phyloP scores from a whole-genome alignment of 2,113 vertebrate species.

The Thymallus thymallus region DNA sequence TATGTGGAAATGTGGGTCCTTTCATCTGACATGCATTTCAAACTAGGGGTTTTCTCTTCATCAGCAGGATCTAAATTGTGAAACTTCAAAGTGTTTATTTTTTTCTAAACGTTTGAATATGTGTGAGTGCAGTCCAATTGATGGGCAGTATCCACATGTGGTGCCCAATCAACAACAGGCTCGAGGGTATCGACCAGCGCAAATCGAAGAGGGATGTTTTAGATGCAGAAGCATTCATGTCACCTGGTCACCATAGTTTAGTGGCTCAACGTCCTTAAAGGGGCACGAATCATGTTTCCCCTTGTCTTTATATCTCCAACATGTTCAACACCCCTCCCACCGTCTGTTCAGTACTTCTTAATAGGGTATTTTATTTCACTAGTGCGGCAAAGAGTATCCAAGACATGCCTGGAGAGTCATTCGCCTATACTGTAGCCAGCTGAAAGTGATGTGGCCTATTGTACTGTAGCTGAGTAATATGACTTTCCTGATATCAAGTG shows the following conservation, averaged over 20 bases:
- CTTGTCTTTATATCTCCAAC: neutral
- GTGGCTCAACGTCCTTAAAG: conserved; percentile 4
- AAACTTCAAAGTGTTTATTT: conserved; percentile 28
- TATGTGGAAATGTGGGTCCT: neutral
- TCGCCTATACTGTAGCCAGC: neutral
- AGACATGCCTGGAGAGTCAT: neutral
- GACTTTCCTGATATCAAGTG: neutral
- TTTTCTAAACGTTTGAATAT: conserved; percentile 43
- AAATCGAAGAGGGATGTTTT: conserved; percentile 53
- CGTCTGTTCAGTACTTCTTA: neutral
- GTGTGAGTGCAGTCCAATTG: conserved; percentile 33
- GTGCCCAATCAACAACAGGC: conserved; percentile 64
- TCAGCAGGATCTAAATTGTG: conserved; percentile 3
- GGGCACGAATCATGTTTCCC: neutral
- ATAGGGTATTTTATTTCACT: neutral
- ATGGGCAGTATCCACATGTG: conserved; percentile 44
- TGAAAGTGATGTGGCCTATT: neutral
- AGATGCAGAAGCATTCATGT: conserved; percentile 37
- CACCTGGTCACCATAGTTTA: neutral
- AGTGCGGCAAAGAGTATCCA: neutral
- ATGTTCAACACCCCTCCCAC: neutral
- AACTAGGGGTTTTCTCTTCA: neutral
- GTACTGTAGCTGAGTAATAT: neutral
- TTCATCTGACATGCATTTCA: neutral
- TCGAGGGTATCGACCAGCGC: conserved; percentile 53